Percentiles rank a stretch among this genome's conserved stretches.
phyloP scores from a whole-genome alignment of 1,140 invertebrate genomes.

The Bicyclus anynana region DNA sequence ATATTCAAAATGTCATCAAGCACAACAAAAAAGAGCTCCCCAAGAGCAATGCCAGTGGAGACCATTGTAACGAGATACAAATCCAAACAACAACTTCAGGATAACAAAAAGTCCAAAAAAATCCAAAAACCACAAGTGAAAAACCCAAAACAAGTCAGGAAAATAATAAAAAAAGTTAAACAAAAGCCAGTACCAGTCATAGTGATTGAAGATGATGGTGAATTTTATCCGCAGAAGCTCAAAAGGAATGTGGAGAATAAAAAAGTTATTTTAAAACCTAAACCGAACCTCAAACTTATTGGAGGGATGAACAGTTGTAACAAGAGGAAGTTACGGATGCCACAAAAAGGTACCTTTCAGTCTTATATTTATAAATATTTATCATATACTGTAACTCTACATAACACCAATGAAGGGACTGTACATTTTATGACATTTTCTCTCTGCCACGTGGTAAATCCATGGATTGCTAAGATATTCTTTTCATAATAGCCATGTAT shows the following conservation, averaged over 20 bases:
- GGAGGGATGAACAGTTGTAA: slow-evolving; percentile 28
- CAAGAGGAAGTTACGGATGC: slow-evolving; percentile 42
- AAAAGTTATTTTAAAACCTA: slow-evolving; percentile 42
- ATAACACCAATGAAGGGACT: too few relatives aligned
- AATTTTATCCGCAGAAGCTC: slow-evolving; percentile 43
- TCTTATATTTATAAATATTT: too few relatives aligned
- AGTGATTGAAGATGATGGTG: slow-evolving; percentile 1
- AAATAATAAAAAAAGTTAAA: too few relatives aligned
- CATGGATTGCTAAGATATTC: too few relatives aligned
- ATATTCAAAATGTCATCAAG: slow-evolving; percentile 10
- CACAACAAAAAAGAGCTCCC: slow-evolving; percentile 18
- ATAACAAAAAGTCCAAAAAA: too few relatives aligned
- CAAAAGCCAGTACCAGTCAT: too few relatives aligned
- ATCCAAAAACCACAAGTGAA: too few relatives aligned
- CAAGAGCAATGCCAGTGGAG: slow-evolving; percentile 32
- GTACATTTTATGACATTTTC: too few relatives aligned
- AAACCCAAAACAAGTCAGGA: too few relatives aligned
- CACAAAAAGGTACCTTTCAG: slow-evolving; percentile 45
- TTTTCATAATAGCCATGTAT: too few relatives aligned
- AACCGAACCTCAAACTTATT: slow-evolving; percentile 40
- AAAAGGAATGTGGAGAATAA: slow-evolving; percentile 29
- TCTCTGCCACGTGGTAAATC: too few relatives aligned
- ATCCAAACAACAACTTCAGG: slow-evolving; percentile 11
- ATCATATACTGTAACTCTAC: too few relatives aligned
- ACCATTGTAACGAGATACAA: slow-evolving; percentile 48